These are phyloP conservation scores for Leuctra nigra DNA, from an alignment of 2,888 invertebrate species.

Conservation along the genomic window DNA sequence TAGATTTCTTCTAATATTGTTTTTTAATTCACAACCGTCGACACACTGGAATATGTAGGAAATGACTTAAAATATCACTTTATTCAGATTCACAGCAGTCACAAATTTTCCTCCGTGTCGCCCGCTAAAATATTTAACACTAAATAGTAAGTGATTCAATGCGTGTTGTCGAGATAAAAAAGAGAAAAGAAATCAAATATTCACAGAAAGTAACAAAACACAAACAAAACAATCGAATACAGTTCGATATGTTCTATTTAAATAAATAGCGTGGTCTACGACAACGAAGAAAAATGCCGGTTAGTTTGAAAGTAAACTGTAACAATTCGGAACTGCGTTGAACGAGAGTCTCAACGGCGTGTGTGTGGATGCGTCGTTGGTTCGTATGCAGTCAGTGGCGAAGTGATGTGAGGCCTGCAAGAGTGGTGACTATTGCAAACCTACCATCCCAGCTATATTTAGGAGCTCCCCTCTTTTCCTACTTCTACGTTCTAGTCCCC, in stretches of 20 bases:
- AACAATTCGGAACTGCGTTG: too few relatives aligned
- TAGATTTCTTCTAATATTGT: too few relatives aligned
- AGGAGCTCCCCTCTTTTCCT: conserved; percentile 7
- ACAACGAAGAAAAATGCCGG: too few relatives aligned
- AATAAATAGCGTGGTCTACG: too few relatives aligned
- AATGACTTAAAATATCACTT: not conserved
- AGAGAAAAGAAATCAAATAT: too few relatives aligned
- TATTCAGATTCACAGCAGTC: not conserved
- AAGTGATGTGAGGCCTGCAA: too few relatives aligned
- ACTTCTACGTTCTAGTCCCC: conserved; percentile 2
- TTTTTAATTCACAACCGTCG: not conserved
- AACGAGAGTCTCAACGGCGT: not conserved
- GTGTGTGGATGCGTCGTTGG: not conserved
- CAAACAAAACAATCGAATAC: not conserved
- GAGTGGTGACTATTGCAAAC: conserved; percentile 2
- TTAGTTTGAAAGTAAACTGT: too few relatives aligned
- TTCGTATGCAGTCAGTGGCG: not conserved
- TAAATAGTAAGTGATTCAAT: too few relatives aligned
- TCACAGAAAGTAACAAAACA: not conserved
- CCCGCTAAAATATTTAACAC: not conserved
- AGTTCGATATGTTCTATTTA: not conserved
- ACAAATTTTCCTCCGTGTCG: not conserved
- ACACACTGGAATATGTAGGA: not conserved
- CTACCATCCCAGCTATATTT: conserved; percentile 9
- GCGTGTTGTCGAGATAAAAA: too few relatives aligned